A percentile compares a stretch with the other conserved stretches of the same genome.
Evolutionary conservation across 2,888 invertebrate genomes (phyloP).

Genomic region (Silvanus unidentatus): DNA sequence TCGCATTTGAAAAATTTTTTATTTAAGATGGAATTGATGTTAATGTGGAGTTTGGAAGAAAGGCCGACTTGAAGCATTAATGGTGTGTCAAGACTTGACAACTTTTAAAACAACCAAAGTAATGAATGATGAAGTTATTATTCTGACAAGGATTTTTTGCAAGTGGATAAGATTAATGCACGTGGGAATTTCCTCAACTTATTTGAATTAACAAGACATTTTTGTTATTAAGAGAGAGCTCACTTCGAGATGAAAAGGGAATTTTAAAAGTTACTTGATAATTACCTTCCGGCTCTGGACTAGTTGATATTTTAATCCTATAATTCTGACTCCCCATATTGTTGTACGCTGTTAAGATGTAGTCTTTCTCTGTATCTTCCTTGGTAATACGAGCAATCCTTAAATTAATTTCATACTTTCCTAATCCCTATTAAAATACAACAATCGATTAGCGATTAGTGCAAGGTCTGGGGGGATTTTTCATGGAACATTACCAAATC

Average conservation of each 20-base stretch:
- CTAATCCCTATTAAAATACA: conserved; percentile 52
- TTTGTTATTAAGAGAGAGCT: no score
- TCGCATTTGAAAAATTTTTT: background rate
- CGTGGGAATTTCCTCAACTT: background rate
- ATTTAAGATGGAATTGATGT: background rate
- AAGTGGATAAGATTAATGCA: no score
- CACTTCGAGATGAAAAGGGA: conserved; percentile 6
- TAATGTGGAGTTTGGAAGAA: background rate
- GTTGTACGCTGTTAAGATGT: conserved; percentile 63
- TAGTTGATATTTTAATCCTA: conserved; percentile 63
- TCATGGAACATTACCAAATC: conserved; percentile 47
- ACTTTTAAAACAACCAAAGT: no score
- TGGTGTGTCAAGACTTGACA: no score
- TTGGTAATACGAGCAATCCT: conserved; percentile 62
- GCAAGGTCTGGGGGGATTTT: background rate
- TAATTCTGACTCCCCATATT: conserved; percentile 62
- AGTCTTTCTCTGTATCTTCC: conserved; percentile 69
- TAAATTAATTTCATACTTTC: conserved; percentile 63
- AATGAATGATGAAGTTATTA: no score
- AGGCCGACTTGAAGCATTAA: background rate
- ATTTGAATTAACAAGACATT: background rate
- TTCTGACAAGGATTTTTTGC: no score
- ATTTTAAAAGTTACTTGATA: conserved; percentile 6
- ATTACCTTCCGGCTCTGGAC: conserved; percentile 53
- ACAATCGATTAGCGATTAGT: background rate